Conservation (phyloP, 1,140 invertebrate species). For the Centruroides sculpturatus region DNA sequence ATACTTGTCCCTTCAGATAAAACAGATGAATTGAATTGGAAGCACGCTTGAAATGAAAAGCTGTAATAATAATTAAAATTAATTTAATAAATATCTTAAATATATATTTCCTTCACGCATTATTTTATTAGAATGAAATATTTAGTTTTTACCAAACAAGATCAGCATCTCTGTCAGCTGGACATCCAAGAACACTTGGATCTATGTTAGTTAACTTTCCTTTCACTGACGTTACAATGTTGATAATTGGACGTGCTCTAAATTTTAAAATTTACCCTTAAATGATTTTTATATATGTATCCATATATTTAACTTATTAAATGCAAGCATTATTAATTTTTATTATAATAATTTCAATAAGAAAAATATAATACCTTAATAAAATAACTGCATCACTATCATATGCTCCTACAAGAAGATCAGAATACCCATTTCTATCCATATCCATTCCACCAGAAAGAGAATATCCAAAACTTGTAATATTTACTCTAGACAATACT, state of each 20-base stretch:
- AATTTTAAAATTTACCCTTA: conserved; percentile 1
- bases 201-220: conserved; percentile 44
- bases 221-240: conserved; percentile 41
- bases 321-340: not conserved
- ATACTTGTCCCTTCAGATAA: conserved; percentile 24
- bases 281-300: not conserved
- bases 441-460: conserved; percentile 76
- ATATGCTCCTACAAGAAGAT: conserved; percentile 77
- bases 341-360: no score
- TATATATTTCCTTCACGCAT: not conserved
- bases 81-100: not conserved
- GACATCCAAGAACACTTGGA: conserved; percentile 55
- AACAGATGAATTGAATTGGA: conserved; percentile 46
- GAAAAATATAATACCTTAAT: conserved; percentile 2
- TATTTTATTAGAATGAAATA: not conserved
- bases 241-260: conserved; percentile 68
- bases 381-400: conserved; percentile 52
- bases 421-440: conserved; percentile 81
- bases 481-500: conserved; percentile 16
- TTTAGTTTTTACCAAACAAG: conserved; percentile 49
- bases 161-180: conserved; percentile 43
- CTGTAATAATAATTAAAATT: conserved; percentile 29
- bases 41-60: conserved; percentile 77
- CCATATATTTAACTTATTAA: not conserved
- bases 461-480: conserved; percentile 69